Percentiles rank a stretch among this genome's conserved stretches.
Evolutionary conservation across 2,797 vertebrate species (phyloP).

Genomic region (Peromyscus aztecus): DNA sequence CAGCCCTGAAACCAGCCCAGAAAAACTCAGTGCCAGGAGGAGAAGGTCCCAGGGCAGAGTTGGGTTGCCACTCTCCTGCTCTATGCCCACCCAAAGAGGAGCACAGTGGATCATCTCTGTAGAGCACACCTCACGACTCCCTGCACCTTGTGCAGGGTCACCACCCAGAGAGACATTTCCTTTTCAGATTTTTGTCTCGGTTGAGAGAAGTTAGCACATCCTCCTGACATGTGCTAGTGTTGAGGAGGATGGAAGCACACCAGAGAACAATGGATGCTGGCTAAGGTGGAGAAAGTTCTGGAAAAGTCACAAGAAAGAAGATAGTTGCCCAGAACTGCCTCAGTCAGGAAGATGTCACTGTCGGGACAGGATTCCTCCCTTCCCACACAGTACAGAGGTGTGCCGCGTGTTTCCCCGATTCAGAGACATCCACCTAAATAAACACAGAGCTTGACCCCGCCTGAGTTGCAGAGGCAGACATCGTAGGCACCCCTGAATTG

Average conservation of each 20-base stretch:
- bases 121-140: neutral
- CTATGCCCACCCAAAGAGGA: neutral
- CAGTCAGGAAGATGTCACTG: neutral
- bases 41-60: neutral
- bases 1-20: neutral
- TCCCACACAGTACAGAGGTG: neutral
- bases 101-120: neutral
- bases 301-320: neutral
- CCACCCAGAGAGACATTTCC: fast-evolving
- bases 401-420: neutral
- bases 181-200: neutral
- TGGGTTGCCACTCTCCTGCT: neutral
- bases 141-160: neutral
- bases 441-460: no score
- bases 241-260: neutral
- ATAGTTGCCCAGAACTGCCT: neutral
- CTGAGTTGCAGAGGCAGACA: neutral
- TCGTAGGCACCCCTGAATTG: fast-evolving
- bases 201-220: neutral
- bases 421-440: neutral
- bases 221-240: fast-evolving
- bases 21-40: neutral
- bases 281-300: neutral
- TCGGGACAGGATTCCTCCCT: neutral
- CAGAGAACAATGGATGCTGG: neutral